phyloP scores from a whole-genome alignment of 2,113 vertebrate genomes.

The Rhinolophus ferrumequinum region DNA sequence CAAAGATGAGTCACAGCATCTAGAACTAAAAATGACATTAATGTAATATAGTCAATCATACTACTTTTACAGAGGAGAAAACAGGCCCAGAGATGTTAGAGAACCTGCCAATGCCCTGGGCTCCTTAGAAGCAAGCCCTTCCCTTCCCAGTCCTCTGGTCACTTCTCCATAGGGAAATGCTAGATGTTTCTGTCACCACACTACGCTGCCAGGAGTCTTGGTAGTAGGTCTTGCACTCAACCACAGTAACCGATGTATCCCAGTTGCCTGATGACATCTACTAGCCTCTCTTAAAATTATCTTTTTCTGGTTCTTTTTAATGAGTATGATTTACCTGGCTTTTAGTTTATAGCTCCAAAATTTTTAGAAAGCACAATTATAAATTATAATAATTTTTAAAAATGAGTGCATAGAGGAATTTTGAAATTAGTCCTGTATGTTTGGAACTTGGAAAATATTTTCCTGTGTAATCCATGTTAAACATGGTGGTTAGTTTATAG shows the following conservation, averaged over 20 bases:
- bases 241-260: not conserved
- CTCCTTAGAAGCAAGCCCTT: not conserved
- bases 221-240: not conserved
- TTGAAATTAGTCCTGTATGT: not conserved
- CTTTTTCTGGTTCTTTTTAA: not conserved
- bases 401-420: not conserved
- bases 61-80: not conserved
- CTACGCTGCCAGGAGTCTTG: not conserved
- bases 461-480: not conserved
- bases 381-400: not conserved
- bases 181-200: not conserved
- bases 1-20: not conserved
- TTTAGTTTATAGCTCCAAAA: not conserved
- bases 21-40: slow-evolving; percentile 18
- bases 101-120: not conserved
- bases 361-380: not conserved
- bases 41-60: not conserved
- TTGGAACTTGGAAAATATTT: not conserved
- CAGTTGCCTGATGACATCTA: not conserved
- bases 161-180: not conserved
- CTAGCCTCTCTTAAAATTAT: not conserved
- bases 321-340: not conserved
- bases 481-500: not conserved
- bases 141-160: not conserved
- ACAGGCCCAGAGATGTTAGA: not conserved